phyloP scores from a whole-genome alignment of 2,888 invertebrate species.

The Pseudococcus jackbeardsleyi region DNA sequence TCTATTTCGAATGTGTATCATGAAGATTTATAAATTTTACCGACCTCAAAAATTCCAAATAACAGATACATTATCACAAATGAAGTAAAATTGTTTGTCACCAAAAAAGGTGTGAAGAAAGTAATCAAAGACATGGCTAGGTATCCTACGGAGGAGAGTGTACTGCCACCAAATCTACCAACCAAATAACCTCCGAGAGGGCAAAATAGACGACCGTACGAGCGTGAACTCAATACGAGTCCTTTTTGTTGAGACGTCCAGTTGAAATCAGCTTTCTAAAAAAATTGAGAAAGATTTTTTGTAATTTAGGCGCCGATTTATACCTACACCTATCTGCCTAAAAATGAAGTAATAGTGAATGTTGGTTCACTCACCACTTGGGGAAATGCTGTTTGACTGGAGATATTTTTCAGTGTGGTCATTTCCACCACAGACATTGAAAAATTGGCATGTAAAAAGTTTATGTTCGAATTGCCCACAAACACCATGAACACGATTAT shows the following conservation, averaged over 20 bases:
- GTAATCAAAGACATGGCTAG: background rate
- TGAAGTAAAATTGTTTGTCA: background rate
- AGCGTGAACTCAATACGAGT: background rate
- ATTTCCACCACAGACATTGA: background rate
- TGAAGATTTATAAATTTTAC: background rate
- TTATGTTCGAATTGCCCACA: background rate
- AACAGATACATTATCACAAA: background rate
- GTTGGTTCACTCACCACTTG: conserved; percentile 31
- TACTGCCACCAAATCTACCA: conserved; percentile 11
- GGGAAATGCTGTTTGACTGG: background rate
- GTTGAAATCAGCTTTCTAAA: conserved; percentile 39
- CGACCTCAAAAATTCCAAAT: conserved; percentile 20
- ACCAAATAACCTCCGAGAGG: conserved; percentile 24
- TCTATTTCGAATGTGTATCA: background rate
- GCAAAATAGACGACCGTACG: background rate
- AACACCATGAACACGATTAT: background rate
- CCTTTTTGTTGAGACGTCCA: conserved; percentile 19
- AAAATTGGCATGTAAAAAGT: background rate
- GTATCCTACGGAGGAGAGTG: background rate
- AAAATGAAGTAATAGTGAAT: no score
- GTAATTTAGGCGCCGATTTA: no score
- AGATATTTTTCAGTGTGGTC: background rate
- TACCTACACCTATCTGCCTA: no score
- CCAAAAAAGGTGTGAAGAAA: background rate
- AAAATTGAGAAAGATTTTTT: no score